Percentiles rank a stretch among this genome's conserved stretches.
Evolutionary conservation across 2,113 vertebrate species (phyloP).

Genomic region (Malurus alboscapulatus): DNA sequence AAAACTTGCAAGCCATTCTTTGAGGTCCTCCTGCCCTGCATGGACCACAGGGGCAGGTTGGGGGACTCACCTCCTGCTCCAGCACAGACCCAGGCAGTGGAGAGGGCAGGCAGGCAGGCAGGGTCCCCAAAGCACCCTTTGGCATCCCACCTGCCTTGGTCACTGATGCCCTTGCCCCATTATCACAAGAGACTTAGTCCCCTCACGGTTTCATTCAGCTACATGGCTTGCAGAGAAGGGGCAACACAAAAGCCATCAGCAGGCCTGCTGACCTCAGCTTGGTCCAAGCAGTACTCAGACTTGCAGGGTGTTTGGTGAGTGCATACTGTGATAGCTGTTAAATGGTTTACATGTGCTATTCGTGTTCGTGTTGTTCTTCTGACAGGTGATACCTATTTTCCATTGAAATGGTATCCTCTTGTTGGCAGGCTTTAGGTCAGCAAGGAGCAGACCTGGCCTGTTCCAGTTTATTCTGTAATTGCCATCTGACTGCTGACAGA

Average conservation of each 20-base stretch:
- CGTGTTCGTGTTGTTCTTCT: neutral
- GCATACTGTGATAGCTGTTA: neutral
- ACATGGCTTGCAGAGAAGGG: neutral
- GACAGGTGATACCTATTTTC: slow-evolving; percentile 16
- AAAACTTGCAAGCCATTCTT: neutral
- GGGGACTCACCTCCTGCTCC: neutral
- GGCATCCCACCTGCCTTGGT: neutral
- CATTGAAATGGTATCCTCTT: neutral
- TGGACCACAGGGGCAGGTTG: neutral
- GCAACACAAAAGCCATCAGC: neutral
- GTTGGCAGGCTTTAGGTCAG: neutral
- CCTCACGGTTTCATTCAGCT: neutral
- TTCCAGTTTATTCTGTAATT: slow-evolving; percentile 46
- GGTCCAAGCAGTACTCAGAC: neutral
- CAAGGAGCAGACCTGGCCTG: neutral
- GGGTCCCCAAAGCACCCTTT: neutral
- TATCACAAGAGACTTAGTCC: neutral
- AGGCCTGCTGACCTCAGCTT: neutral
- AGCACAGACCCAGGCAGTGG: neutral
- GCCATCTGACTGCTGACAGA: slow-evolving; percentile 43
- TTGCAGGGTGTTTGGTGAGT: neutral
- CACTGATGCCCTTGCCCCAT: neutral
- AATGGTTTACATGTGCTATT: slow-evolving; percentile 26
- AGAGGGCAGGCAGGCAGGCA: neutral
- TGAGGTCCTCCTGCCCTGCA: neutral